phyloP scores from a whole-genome alignment of 2,797 vertebrate species.

The Benthosema pterotum region DNA sequence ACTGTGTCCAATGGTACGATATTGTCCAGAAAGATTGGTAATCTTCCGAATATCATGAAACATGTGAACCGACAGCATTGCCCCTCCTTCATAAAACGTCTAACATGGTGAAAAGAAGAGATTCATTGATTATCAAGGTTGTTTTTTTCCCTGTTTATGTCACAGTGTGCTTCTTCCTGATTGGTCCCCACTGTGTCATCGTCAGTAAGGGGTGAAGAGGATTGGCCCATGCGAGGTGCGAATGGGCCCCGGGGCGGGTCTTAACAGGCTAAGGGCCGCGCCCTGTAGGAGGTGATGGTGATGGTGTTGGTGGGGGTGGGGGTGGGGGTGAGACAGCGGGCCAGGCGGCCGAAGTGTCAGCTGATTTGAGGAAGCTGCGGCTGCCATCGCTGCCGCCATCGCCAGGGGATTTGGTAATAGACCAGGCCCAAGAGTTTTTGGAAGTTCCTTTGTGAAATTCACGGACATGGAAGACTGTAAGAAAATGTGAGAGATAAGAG shows the following conservation, averaged over 20 bases:
- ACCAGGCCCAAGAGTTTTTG: conserved; percentile 83
- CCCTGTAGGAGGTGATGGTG: conserved; percentile 83
- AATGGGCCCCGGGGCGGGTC: conserved; percentile 87
- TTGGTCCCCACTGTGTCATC: conserved; percentile 40
- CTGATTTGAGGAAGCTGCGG: conserved; percentile 83
- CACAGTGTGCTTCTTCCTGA: conserved; percentile 78
- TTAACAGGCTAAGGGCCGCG: conserved; percentile 84
- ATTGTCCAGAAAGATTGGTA: conserved; percentile 33
- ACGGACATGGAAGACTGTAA: conserved; percentile 10
- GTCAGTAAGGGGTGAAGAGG: conserved; percentile 90
- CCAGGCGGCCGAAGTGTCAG: conserved; percentile 76
- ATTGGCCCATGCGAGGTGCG: conserved; percentile 88
- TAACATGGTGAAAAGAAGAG: neutral
- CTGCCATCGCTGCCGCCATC: conserved; percentile 86
- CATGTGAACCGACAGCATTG: conserved; percentile 31
- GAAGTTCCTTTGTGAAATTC: conserved; percentile 83
- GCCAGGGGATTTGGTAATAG: conserved; percentile 86
- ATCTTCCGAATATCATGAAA: conserved; percentile 40
- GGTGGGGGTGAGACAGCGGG: conserved; percentile 64
- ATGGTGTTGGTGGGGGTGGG: conserved; percentile 39
- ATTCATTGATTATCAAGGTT: conserved; percentile 27
- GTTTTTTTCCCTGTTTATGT: conserved; percentile 45
- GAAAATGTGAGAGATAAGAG: neutral
- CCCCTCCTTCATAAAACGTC: conserved; percentile 34
- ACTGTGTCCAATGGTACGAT: conserved; percentile 29